These are phyloP conservation scores for Enteromius treurensis DNA, from an alignment of 2,797 vertebrate genomes.

Conservation along the genomic window DNA sequence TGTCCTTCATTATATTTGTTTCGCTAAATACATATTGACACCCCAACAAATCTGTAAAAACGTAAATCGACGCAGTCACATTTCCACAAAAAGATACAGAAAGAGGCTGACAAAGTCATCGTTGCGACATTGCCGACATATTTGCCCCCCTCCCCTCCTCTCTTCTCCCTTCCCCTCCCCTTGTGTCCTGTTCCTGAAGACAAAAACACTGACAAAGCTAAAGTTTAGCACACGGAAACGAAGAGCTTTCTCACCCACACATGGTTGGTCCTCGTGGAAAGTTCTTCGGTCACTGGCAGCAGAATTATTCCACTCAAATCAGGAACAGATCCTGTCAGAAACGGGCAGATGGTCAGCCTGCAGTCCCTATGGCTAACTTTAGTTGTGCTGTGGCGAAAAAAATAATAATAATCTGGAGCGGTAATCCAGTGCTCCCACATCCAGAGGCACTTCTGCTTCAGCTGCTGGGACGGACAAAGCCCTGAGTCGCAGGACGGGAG, in stretches of 20 bases:
- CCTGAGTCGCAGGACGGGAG: conserved; percentile 65
- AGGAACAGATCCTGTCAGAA: conserved; percentile 63
- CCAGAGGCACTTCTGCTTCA: conserved; percentile 72
- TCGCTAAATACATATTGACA: conserved; percentile 21
- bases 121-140: conserved; percentile 42
- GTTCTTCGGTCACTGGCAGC: conserved; percentile 40
- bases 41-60: conserved; percentile 32
- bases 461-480: conserved; percentile 58
- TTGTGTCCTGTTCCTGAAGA: conserved; percentile 37
- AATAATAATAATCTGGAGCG: conserved; percentile 62
- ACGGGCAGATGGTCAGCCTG: conserved; percentile 71
- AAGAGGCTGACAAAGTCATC: conserved; percentile 42
- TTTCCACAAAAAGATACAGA: conserved; percentile 43
- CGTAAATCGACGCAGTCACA: conserved; percentile 5
- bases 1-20: conserved; percentile 48
- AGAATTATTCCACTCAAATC: conserved; percentile 61
- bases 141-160: conserved; percentile 31
- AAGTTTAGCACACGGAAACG: conserved; percentile 49
- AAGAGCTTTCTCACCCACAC: conserved; percentile 17
- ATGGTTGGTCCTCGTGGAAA: conserved; percentile 38
- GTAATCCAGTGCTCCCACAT: conserved; percentile 75
- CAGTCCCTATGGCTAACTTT: conserved; percentile 77
- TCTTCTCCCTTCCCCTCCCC: conserved; percentile 50
- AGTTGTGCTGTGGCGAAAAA: conserved; percentile 66
- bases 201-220: conserved; percentile 44